Evolutionary conservation across 2,113 vertebrate genomes (phyloP).

Genomic region (Hiodon tergisus): DNA sequence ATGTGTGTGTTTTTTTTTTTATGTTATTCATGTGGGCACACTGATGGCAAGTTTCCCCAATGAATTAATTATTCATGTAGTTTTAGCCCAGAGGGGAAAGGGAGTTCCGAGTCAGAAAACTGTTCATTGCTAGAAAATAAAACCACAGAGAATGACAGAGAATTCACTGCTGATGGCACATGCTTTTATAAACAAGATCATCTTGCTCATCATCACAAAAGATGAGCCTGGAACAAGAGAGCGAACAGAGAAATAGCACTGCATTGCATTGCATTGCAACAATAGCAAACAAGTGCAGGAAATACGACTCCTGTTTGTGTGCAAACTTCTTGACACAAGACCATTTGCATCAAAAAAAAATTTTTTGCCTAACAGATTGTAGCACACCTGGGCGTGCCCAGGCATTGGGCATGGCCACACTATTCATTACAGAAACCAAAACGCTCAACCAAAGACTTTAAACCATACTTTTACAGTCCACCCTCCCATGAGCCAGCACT

Average conservation of each 20-base stretch:
- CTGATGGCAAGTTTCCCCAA: conserved; percentile 1
- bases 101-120: neutral
- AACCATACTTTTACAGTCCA: no score
- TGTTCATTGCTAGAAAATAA: neutral
- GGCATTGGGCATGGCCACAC: no score
- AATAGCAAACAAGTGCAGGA: conserved; percentile 33
- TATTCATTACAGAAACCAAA: no score
- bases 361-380: no score
- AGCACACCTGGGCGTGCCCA: no score
- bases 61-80: conserved; percentile 33
- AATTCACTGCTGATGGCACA: neutral
- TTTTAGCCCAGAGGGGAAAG: conserved; percentile 26
- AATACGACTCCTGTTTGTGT: conserved; percentile 35
- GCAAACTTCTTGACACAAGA: conserved; percentile 24
- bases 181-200: no score
- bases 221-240: no score
- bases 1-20: conserved; percentile 33
- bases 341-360: neutral
- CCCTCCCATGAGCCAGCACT: no score
- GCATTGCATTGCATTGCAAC: neutral
- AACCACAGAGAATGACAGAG: neutral
- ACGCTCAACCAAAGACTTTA: no score
- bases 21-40: conserved; percentile 1
- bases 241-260: no score
- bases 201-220: no score